These are phyloP conservation scores for Hippocampus mohnikei DNA, from an alignment of 2,113 vertebrate species.

Conservation along the genomic window DNA sequence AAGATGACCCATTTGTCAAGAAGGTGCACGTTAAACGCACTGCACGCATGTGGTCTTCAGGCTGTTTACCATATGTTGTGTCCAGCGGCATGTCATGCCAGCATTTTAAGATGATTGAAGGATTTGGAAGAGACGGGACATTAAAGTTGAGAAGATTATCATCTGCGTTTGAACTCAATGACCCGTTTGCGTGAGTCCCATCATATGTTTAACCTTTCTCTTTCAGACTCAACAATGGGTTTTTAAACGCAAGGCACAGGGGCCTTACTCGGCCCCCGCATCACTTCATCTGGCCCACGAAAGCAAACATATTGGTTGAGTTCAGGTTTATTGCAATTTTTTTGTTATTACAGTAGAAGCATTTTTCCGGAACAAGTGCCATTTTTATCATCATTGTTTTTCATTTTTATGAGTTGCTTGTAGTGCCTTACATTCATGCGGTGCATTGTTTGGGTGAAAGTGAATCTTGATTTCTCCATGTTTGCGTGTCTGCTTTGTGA, in stretches of 20 bases:
- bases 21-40: neutral
- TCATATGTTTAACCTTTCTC: neutral
- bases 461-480: no score
- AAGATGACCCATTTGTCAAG: neutral
- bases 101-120: slow-evolving; percentile 39
- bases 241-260: neutral
- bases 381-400: neutral
- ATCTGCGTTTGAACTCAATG: slow-evolving; percentile 11
- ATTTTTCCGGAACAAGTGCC: no score
- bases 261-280: neutral
- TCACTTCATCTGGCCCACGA: neutral
- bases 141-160: slow-evolving; percentile 37
- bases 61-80: slow-evolving; percentile 18
- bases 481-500: neutral
- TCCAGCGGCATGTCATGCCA: slow-evolving; percentile 6
- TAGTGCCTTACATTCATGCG: neutral
- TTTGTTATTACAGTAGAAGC: no score
- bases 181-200: slow-evolving; percentile 11
- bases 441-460: neutral
- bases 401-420: neutral
- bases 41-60: neutral
- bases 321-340: no score
- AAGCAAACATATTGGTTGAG: no score
- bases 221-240: neutral
- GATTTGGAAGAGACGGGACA: slow-evolving; percentile 45